Evolutionary conservation across 2,888 invertebrate species (phyloP).

Genomic region (Nomada goodeniana): DNA sequence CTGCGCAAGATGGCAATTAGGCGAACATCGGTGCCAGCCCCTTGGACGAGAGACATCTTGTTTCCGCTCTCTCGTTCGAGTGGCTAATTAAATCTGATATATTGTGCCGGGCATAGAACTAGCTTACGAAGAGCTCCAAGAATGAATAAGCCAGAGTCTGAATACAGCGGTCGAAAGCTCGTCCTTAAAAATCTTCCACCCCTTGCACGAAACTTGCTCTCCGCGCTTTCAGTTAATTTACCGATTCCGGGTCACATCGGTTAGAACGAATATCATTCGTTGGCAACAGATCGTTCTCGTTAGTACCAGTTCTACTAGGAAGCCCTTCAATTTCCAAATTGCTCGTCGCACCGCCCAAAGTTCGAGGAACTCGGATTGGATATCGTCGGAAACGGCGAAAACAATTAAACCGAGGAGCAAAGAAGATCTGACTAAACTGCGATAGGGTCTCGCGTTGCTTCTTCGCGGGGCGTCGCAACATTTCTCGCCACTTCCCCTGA

Average conservation of each 20-base stretch:
- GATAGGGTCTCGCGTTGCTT: background rate
- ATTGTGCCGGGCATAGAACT: slow-evolving; percentile 71
- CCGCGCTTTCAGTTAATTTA: slow-evolving; percentile 23
- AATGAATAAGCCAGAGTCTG: slow-evolving; percentile 61
- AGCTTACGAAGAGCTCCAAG: slow-evolving; percentile 55
- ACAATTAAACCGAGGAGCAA: background rate
- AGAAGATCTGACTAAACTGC: background rate
- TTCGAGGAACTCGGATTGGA: no score
- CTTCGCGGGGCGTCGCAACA: background rate
- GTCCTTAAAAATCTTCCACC: slow-evolving; percentile 46
- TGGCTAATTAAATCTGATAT: slow-evolving; percentile 72
- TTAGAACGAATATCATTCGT: no score
- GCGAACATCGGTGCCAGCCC: slow-evolving; percentile 54
- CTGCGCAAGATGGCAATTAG: slow-evolving; percentile 40
- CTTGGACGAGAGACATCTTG: slow-evolving; percentile 57
- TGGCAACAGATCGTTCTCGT: no score
- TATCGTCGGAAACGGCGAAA: no score
- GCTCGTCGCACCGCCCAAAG: no score
- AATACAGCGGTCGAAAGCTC: slow-evolving; percentile 43
- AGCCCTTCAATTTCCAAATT: no score
- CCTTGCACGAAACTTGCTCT: background rate
- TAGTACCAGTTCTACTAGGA: no score
- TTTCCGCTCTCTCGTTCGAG: slow-evolving; percentile 67
- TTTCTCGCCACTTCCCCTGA: slow-evolving; percentile 11
- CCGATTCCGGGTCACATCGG: slow-evolving; percentile 28